Percentiles rank a stretch among this genome's conserved stretches.
Evolutionary conservation across 2,113 vertebrate genomes (phyloP).

Genomic region (Cisticola juncidis): DNA sequence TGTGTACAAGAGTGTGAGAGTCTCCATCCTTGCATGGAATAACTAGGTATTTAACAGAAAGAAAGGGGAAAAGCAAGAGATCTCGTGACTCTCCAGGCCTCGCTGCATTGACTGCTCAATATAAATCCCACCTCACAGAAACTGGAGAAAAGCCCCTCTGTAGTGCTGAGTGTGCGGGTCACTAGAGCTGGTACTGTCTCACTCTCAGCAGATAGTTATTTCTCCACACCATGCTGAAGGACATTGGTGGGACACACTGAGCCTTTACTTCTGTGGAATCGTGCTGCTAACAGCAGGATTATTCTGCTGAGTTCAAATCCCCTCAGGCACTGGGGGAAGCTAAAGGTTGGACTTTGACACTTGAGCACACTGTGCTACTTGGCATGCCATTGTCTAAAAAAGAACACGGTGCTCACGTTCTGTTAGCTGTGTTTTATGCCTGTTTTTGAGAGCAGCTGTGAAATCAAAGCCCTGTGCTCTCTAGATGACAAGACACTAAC

Average conservation of each 20-base stretch:
- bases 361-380: not conserved
- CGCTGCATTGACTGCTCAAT: not conserved
- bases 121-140: not conserved
- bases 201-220: not conserved
- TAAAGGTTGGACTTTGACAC: not conserved
- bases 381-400: not conserved
- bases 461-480: not conserved
- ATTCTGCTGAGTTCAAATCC: not conserved
- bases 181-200: not conserved
- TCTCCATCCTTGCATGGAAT: not conserved
- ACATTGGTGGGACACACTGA: not conserved
- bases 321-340: not conserved
- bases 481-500: not conserved
- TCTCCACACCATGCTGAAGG: not conserved
- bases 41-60: not conserved
- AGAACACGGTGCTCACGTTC: not conserved
- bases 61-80: not conserved
- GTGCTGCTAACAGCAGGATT: not conserved
- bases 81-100: fast-evolving
- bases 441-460: not conserved
- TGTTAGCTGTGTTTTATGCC: not conserved
- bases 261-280: not conserved
- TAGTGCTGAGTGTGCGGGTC: not conserved
- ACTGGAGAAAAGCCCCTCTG: not conserved
- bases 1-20: fast-evolving